These are phyloP conservation scores for Triplophysa siluroides DNA, from an alignment of 2,113 vertebrate genomes.

Conservation along the genomic window DNA sequence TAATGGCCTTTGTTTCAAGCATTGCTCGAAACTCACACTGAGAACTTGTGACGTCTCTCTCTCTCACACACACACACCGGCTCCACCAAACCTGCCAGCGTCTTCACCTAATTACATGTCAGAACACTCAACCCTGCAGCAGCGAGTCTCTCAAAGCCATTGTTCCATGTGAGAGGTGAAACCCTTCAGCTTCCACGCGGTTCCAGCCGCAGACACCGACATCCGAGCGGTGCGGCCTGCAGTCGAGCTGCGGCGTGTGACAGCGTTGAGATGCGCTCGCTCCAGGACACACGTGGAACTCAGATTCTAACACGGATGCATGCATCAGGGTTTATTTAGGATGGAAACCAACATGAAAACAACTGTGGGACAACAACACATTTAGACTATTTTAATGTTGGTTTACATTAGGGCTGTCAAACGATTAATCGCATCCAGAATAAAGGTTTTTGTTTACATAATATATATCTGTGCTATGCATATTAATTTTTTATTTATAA, in stretches of 20 bases:
- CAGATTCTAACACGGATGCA: slow-evolving; percentile 8
- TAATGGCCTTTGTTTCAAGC: slow-evolving; percentile 31
- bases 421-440: too few relatives aligned
- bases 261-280: slow-evolving; percentile 29
- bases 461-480: too few relatives aligned
- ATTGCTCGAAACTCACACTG: slow-evolving; percentile 21
- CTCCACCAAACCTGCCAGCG: slow-evolving; percentile 24
- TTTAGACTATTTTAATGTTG: neutral
- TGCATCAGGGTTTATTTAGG: slow-evolving; percentile 48
- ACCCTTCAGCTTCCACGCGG: slow-evolving; percentile 16
- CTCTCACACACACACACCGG: neutral
- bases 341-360: neutral
- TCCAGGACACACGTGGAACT: slow-evolving; percentile 23
- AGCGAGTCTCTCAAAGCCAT: neutral
- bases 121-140: neutral
- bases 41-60: slow-evolving; percentile 29
- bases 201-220: neutral
- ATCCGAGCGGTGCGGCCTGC: slow-evolving; percentile 21
- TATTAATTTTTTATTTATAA: too few relatives aligned
- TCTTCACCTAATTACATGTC: slow-evolving; percentile 33
- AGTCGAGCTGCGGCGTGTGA: slow-evolving; percentile 25
- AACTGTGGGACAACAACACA: neutral
- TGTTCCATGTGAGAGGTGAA: slow-evolving; percentile 6
- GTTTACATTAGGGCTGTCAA: neutral
- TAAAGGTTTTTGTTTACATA: too few relatives aligned